These are phyloP conservation scores for Merodon equestris DNA, from an alignment of 2,888 invertebrate genomes.

Conservation along the genomic window DNA sequence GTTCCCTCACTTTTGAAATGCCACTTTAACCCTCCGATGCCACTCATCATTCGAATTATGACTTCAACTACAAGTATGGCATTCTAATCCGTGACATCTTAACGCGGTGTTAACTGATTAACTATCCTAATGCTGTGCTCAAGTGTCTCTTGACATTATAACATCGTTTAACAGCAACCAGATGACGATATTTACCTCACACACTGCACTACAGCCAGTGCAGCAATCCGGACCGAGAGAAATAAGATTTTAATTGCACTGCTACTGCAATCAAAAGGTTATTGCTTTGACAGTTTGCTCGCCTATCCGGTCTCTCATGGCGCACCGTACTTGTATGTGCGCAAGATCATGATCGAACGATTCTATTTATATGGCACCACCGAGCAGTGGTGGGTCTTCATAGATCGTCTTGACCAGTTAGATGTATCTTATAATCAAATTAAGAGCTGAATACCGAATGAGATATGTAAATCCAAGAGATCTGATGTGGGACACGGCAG, in stretches of 20 bases:
- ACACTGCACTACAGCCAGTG: not conserved
- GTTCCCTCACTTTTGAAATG: no score
- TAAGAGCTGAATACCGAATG: no score
- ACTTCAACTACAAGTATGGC: constrained; percentile 34
- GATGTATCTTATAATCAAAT: no score
- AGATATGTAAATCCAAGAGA: constrained; percentile 2
- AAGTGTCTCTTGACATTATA: constrained; percentile 32
- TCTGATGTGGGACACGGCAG: not conserved
- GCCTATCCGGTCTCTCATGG: not conserved
- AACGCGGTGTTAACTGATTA: constrained; percentile 51
- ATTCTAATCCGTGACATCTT: constrained; percentile 39
- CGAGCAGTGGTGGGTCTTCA: no score
- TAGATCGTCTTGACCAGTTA: no score
- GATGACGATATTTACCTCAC: constrained; percentile 31
- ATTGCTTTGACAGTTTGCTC: not conserved
- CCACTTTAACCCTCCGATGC: no score
- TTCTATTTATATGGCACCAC: constrained; percentile 11
- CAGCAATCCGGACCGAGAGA: no score
- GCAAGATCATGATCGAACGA: constrained; percentile 1
- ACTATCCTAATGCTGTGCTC: constrained; percentile 42
- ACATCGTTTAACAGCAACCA: constrained; percentile 42
- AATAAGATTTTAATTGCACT: not conserved
- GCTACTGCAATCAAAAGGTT: not conserved
- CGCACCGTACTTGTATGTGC: not conserved
- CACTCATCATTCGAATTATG: no score